Base-by-base conservation (phyloP, 2,888 invertebrate species). In the Dasypogon diadema region DNA sequence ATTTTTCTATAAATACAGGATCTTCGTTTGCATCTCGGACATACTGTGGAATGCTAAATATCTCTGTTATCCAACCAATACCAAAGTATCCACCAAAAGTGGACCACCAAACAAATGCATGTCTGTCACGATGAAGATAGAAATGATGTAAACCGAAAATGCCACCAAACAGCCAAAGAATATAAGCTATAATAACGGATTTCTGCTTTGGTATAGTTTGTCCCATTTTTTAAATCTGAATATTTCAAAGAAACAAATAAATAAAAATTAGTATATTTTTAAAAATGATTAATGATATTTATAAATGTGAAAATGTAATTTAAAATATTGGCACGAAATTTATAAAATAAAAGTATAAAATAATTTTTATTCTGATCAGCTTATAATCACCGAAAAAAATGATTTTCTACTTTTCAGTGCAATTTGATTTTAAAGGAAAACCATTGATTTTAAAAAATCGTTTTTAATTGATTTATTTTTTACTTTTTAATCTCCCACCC, bases 61-160 rank as follows among this genome's bases (percentile, higher is more conserved):
- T 84, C 84, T 98, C 98, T 5, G 92, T 88, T 0, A 98, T 80
- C 94, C 96, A 97, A 6, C 97, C 97, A 14, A 94, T 82, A 0
- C 95, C 94, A 80, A 91, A 88, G 82, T 94, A 95, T 2, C 97
- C 97, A 22, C 86, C 97, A 16, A 95, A 86, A 0, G 96, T 95
- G 76, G 92, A 92, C 91, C 94, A 94, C 91, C 94, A 96, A 0
- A 97, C 88, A 83, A 98, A 94, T 0, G 95, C 98, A 81, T 98
- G 98, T 21, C 92, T 89, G 85, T 97, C 96, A 75, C 98, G 89
- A 73, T 92, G 90, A 78, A 98, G 87, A 86, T 98, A 98, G 82
- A 98, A 90, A 83, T 97, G 96, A 86, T 98, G 98, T 3, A 94
- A 86, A 0, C 98, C 98, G 80, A 95, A 92, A 81, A 94, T 86